A percentile compares a stretch with the other conserved stretches of the same genome.
Conservation (phyloP, 2,113 vertebrate genomes). For the Lontra canadensis region DNA sequence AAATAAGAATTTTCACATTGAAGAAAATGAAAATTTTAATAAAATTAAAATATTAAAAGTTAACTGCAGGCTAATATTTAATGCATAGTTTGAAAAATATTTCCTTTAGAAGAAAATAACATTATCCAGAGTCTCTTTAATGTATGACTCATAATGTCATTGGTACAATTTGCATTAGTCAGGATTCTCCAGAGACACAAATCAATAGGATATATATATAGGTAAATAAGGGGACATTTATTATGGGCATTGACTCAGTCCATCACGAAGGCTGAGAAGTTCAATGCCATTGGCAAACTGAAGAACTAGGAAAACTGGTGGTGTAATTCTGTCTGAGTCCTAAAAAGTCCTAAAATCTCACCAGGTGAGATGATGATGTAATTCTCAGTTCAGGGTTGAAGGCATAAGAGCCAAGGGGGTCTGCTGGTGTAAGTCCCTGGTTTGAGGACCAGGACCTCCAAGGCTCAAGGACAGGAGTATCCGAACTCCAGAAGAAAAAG, state of each 20-base stretch:
- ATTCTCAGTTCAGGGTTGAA: not conserved
- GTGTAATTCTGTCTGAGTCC: not conserved
- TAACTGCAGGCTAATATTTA: not conserved
- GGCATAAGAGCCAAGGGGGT: not conserved
- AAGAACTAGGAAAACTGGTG: not conserved
- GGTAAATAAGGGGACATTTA: not conserved
- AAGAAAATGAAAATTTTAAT: not conserved
- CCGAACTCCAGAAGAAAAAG: not conserved
- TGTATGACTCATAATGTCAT: not conserved
- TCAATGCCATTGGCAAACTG: not conserved
- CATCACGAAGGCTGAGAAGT: not conserved
- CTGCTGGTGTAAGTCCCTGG: not conserved
- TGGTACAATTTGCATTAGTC: not conserved
- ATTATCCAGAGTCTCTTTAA: not conserved
- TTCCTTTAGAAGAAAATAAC: not conserved
- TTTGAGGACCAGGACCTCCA: not conserved
- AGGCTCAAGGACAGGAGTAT: not conserved
- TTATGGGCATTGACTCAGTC: not conserved
- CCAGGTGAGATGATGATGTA: not conserved
- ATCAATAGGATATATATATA: not conserved
- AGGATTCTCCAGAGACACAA: not conserved
- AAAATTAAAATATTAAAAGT: not conserved
- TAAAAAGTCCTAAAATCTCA: not conserved
- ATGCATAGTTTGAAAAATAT: not conserved
- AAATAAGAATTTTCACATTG: not conserved